Evolutionary conservation across 2,888 invertebrate species (phyloP), one percentile per base, ranked within the genome.

Genomic region (Lutraria lutraria): DNA sequence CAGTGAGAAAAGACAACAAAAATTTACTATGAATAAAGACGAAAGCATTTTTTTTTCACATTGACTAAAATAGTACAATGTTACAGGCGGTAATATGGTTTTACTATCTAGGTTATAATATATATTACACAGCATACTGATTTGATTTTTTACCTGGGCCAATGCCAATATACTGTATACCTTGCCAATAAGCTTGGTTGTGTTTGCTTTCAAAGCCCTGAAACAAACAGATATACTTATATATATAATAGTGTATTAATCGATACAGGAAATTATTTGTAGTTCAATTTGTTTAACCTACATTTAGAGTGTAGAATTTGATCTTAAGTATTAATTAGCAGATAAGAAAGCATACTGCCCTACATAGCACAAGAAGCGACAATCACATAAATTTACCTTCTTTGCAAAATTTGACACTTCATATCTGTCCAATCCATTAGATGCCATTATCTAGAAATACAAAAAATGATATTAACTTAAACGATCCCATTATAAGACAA

Each of bases 401-500:
- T 90, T 93, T 1, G 96, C 95, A 95, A 96, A 96, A 87, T 96
- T 96, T 3, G 96, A 96, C 21, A 95, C 95, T 93, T 96, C 96
- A 93, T 96, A 96, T 88, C 94, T 92, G 29, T 91, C 56, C 83
- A 95, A 94, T 0, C 95, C 94, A 86, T 87, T 82, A 6, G 86
- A 79, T 34, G 93, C 93, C 12, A 95, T 86, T 15, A 90, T 89
- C 95, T 96, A 89, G 60, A 93, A 31, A 1, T 31, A 31, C 16
- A 16, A n/a, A 25, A 63, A 21, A 63, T 63, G 4, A 68, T 43
- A 25, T 68, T 21, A 25, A n/a, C 63, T 25, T 19, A 56, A 56
- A 56, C 13, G 19, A 56, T 19, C 6, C 56, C 56, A 56, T 56
- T 8, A 16, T 56, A 2, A 56, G 15, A 56, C 3, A 56, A 15